A percentile compares a stretch with the other conserved stretches of the same genome.
These are phyloP conservation scores for Carassius auratus DNA, from an alignment of 2,113 vertebrate species.

Conservation along the genomic window DNA sequence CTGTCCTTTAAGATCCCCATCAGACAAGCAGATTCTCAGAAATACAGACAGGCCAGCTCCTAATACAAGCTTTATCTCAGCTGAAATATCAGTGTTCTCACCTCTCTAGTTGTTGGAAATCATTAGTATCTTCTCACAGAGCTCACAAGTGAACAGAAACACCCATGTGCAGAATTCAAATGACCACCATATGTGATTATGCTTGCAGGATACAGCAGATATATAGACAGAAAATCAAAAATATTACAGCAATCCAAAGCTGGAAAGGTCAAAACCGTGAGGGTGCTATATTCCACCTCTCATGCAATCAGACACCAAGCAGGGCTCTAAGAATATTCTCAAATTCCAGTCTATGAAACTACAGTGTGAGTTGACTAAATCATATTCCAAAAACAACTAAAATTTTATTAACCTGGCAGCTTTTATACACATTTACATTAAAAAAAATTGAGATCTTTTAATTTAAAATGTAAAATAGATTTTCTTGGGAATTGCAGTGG, in stretches of 20 bases:
- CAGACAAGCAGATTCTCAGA: neutral
- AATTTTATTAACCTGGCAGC: neutral
- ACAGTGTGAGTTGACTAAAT: conserved; percentile 3
- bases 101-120: neutral
- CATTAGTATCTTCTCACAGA: neutral
- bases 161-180: conserved; percentile 5
- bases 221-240: conserved; percentile 5
- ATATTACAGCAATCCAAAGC: conserved; percentile 7
- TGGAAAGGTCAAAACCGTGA: conserved; percentile 38
- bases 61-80: neutral
- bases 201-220: neutral
- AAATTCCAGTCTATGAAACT: neutral
- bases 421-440: neutral
- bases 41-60: neutral
- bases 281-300: conserved; percentile 7
- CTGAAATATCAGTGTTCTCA: neutral
- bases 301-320: conserved; percentile 7
- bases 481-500: neutral
- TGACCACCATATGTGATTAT: neutral
- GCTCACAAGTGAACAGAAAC: neutral
- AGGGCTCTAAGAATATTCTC: neutral
- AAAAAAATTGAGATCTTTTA: too few species aligned
- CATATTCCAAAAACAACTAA: neutral
- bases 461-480: neutral
- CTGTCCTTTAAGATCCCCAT: neutral